These are phyloP conservation scores for Pseudorasbora parva DNA, from an alignment of 2,113 vertebrate genomes.

Conservation along the genomic window DNA sequence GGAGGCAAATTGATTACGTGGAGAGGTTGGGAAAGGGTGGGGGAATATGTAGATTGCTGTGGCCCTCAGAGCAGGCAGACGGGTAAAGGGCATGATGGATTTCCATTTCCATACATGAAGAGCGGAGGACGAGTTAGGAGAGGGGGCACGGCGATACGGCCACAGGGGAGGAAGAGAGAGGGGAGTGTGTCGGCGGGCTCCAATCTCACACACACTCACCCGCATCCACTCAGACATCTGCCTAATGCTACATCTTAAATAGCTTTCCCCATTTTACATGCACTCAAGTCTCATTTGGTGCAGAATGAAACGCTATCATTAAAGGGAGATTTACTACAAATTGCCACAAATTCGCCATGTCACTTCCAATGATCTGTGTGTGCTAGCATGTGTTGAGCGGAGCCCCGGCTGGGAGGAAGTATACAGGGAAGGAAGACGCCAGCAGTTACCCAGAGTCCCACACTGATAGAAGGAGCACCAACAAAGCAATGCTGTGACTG, in stretches of 20 bases:
- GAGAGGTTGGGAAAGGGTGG: constrained; percentile 49
- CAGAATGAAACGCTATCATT: constrained; percentile 90
- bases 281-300: constrained; percentile 86
- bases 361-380: constrained; percentile 91
- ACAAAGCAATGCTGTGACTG: not conserved
- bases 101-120: constrained; percentile 70
- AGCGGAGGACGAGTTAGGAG: constrained; percentile 55
- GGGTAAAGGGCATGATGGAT: constrained; percentile 78
- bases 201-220: constrained; percentile 82
- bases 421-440: constrained; percentile 13
- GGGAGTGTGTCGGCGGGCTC: constrained; percentile 71
- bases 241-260: constrained; percentile 88
- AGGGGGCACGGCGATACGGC: constrained; percentile 25
- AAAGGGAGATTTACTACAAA: constrained; percentile 96
- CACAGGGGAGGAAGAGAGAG: constrained; percentile 49
- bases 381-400: constrained; percentile 35
- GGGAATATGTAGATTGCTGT: constrained; percentile 77
- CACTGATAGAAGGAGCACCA: constrained; percentile 39
- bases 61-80: constrained; percentile 72
- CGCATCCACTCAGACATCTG: constrained; percentile 73
- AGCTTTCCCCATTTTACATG: constrained; percentile 87
- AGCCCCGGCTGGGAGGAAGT: constrained; percentile 15
- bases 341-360: constrained; percentile 95
- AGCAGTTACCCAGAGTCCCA: constrained; percentile 60
- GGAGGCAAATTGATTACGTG: constrained; percentile 77